These are phyloP conservation scores for Agonopterix alstromeriana DNA, from an alignment of 2,888 invertebrate genomes.

Conservation along the genomic window DNA sequence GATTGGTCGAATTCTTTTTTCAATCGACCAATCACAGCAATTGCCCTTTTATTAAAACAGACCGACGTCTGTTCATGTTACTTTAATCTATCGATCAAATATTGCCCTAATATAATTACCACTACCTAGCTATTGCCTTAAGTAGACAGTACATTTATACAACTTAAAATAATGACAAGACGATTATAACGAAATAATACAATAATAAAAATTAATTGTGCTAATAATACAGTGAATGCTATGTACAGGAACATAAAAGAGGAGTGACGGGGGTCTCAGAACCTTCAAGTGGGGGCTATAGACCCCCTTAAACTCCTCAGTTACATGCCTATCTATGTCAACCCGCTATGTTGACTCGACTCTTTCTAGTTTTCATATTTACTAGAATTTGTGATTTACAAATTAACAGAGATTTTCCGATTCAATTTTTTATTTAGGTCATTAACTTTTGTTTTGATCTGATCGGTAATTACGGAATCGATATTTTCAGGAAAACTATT, in stretches of 20 bases:
- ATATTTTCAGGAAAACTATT: too few relatives aligned
- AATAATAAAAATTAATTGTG: conserved; percentile 58
- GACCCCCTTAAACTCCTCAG: conserved; percentile 1
- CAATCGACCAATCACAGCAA: background rate
- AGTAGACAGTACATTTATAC: conserved; percentile 72
- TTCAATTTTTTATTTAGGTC: background rate
- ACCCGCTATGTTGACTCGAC: conserved; percentile 23
- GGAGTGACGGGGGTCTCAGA: too few relatives aligned
- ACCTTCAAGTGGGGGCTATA: too few relatives aligned
- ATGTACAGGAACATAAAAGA: too few relatives aligned
- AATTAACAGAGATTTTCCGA: background rate
- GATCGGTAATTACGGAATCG: too few relatives aligned
- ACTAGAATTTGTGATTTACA: background rate
- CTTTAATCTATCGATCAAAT: conserved; percentile 42
- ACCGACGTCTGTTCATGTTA: conserved; percentile 22
- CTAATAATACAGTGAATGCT: conserved; percentile 57
- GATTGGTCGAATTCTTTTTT: conserved; percentile 1
- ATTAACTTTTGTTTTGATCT: too few relatives aligned
- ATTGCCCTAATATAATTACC: conserved; percentile 68
- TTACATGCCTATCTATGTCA: conserved; percentile 17
- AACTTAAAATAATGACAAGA: conserved; percentile 77
- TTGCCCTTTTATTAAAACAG: conserved; percentile 8
- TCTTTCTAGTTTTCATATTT: background rate
- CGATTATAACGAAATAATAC: conserved; percentile 63
- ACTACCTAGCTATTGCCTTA: conserved; percentile 73